phyloP scores from a whole-genome alignment of 53 echinoderm and acorn worm genomes.

The Arbacia lixula region DNA sequence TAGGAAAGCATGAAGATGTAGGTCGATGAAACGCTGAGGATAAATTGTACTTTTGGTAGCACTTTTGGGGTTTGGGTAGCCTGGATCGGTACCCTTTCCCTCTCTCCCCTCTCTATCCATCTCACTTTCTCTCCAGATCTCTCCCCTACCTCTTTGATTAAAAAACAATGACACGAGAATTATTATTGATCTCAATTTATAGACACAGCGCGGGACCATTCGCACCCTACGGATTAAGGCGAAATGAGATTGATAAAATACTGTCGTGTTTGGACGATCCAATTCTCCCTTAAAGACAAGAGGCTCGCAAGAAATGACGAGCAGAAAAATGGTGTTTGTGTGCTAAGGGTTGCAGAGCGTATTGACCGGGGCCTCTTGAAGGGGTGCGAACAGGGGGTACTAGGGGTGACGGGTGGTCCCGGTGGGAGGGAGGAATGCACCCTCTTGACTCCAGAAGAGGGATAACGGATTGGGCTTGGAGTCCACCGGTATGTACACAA shows the following conservation, averaged over 20 bases:
- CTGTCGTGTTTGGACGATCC: conserved; percentile 33
- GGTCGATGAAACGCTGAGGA: no score
- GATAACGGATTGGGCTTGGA: conserved; percentile 41
- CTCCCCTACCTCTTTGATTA: no score
- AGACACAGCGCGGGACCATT: no score
- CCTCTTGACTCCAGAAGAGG: conserved; percentile 52
- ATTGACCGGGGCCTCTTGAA: conserved; percentile 26
- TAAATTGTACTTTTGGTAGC: no score
- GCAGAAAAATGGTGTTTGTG: conserved; percentile 31
- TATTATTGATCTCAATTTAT: no score
- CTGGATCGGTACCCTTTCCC: no score
- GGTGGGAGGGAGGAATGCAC: conserved; percentile 37
- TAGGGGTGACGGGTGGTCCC: conserved; percentile 30
- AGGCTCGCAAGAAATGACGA: background rate
- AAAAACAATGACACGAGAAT: no score
- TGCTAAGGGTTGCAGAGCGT: conserved; percentile 26
- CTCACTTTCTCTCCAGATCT: no score
- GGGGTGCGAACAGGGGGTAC: conserved; percentile 35
- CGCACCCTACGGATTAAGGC: no score
- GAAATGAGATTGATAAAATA: background rate
- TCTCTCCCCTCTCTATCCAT: no score
- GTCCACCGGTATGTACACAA: conserved; percentile 49
- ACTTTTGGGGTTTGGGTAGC: no score
- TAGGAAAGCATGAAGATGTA: no score
- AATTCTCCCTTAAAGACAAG: conserved; percentile 4